phyloP scores from a whole-genome alignment of 2,888 invertebrate species.

The Nomada flava region DNA sequence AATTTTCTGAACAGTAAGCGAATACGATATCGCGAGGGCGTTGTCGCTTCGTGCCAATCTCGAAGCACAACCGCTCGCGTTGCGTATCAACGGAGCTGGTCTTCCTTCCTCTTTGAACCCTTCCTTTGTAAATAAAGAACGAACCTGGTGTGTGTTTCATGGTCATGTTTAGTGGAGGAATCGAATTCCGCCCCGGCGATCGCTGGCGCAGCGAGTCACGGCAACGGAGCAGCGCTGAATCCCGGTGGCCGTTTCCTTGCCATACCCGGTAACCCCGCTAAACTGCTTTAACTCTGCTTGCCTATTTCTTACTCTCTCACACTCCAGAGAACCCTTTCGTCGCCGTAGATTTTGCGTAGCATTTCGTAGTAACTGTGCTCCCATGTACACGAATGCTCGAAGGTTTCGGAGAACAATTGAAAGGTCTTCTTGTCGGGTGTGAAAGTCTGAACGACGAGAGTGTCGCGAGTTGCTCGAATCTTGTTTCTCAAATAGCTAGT shows the following conservation, averaged over 20 bases:
- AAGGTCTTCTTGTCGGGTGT: neutral
- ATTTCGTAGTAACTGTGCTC: neutral
- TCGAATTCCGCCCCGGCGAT: conserved; percentile 82
- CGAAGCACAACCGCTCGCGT: neutral
- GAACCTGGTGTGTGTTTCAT: conserved; percentile 73
- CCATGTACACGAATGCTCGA: neutral
- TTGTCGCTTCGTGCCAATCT: neutral
- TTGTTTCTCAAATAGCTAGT: neutral
- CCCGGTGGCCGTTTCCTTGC: conserved; percentile 88
- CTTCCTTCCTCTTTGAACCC: neutral
- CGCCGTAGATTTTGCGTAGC: conserved; percentile 14
- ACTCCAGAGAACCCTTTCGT: conserved; percentile 10
- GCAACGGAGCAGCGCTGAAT: conserved; percentile 77
- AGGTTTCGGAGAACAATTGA: neutral
- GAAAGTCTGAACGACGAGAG: conserved; percentile 1
- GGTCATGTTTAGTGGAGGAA: conserved; percentile 82
- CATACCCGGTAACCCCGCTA: conserved; percentile 85
- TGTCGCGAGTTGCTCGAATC: conserved; percentile 50
- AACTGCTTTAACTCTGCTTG: conserved; percentile 73
- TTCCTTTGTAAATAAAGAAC: conserved; percentile 72
- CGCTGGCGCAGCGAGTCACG: conserved; percentile 77
- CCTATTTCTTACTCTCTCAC: conserved; percentile 33
- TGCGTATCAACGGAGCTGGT: neutral
- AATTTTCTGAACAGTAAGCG: neutral
- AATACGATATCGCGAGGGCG: neutral